Evolutionary conservation across 2,888 invertebrate genomes (phyloP), one percentile per base, ranked within the genome.

Genomic region (Tiphia femorata): DNA sequence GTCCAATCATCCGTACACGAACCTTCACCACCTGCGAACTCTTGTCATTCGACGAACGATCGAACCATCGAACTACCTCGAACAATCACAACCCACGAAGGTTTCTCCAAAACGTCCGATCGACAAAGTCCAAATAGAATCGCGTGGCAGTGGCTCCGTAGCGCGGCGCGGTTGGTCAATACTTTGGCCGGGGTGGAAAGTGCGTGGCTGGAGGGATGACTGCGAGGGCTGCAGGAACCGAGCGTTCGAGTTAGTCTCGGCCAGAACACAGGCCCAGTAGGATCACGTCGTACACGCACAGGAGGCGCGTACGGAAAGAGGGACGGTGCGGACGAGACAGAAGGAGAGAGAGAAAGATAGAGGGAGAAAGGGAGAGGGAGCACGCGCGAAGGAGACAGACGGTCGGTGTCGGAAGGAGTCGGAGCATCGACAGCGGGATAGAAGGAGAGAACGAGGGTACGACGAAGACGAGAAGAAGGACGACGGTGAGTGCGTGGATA

Each of bases 161-260:
- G 12, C 27, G 16, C 1, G 6, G 6, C 14, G 16, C 12, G 3
- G n/a, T 21, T 2, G 55, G 78, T 64, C 78, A 79, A 76, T 78
- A 70, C 48, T 77, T 80, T 73, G 48, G 46, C 75, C 64, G 67
- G 72, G 78, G 74, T 67, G 70, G 69, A 70, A 79, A 81, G 80
- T 81, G 81, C 81, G 82, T 79, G 75, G 71, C 72, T 77, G 79
- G 81, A 82, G 82, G 82, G 82, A 82, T 82, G 82, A 80, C 81
- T 79, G 76, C 74, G 80, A 79, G 80, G 80, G 80, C 80, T 79
- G 80, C 79, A 76, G 79, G 75, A 76, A 73, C 72, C 74, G 78
- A 75, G 78, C 75, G 77, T 75, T 78, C 79, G 78, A 78, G 81
- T 79, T 81, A 83, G 82, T 83, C 82, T 82, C 76, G 82, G 81